Conservation (phyloP, 2,797 vertebrate species). For the Parauchenoglanis punctatus region DNA sequence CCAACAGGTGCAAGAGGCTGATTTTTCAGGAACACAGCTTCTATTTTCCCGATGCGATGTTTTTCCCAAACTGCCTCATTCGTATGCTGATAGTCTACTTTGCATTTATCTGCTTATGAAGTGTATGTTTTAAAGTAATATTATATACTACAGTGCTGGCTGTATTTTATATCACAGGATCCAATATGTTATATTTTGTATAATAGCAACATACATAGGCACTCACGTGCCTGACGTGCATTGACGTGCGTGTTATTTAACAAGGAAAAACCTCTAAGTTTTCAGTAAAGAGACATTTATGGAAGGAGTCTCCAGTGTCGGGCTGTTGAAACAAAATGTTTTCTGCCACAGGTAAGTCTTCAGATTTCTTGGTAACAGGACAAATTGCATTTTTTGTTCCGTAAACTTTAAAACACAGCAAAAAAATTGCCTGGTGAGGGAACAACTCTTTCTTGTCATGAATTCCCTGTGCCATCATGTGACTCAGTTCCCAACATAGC, state of each 20-base stretch:
- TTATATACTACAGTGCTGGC: not conserved
- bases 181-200: not conserved
- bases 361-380: not conserved
- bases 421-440: not conserved
- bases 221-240: not conserved
- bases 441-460: not conserved
- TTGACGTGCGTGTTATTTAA: not conserved
- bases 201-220: not conserved
- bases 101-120: not conserved
- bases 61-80: not conserved
- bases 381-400: not conserved
- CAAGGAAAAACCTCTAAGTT: not conserved
- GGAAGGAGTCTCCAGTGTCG: not conserved
- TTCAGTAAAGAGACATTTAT: not conserved
- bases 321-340: not conserved
- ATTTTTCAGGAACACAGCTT: constrained; percentile 3
- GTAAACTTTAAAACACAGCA: not conserved
- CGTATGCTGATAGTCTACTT: not conserved
- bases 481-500: not conserved
- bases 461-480: not conserved
- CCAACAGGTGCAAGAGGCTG: constrained; percentile 15
- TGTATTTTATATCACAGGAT: not conserved
- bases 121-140: no score
- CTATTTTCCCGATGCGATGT: not conserved
- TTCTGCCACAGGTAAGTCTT: not conserved